These are phyloP conservation scores for Margarornis squamiger DNA, from an alignment of 2,797 vertebrate genomes.

Conservation along the genomic window DNA sequence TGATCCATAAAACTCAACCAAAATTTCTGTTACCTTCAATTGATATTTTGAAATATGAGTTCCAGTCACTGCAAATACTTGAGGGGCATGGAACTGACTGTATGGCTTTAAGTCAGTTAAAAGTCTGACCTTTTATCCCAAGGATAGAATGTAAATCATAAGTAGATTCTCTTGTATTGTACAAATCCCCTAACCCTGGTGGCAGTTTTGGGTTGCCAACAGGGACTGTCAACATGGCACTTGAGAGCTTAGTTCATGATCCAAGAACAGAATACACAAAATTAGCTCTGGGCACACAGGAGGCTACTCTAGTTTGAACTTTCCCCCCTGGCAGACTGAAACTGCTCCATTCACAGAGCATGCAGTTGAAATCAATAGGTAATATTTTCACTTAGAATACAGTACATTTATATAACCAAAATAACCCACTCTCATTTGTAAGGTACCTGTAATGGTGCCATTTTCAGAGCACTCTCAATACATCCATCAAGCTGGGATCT, in stretches of 20 bases:
- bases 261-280: neutral
- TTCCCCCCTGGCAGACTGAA: neutral
- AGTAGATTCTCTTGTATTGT: neutral
- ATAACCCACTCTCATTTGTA: fast-evolving
- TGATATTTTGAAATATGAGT: neutral
- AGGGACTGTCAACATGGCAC: no score
- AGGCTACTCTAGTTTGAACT: neutral
- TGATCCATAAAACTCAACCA: neutral
- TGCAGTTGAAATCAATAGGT: neutral
- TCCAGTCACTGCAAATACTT: neutral
- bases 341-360: neutral
- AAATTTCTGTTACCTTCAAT: neutral
- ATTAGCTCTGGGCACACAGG: neutral
- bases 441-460: neutral
- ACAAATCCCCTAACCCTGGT: neutral
- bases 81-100: neutral
- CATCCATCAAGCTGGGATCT: neutral
- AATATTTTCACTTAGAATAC: neutral
- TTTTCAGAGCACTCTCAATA: neutral
- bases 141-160: neutral
- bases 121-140: neutral
- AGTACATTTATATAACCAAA: neutral
- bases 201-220: neutral
- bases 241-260: neutral
- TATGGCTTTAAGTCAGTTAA: neutral